These are phyloP conservation scores for Poecile atricapillus DNA, from an alignment of 2,113 vertebrate species.

Conservation along the genomic window DNA sequence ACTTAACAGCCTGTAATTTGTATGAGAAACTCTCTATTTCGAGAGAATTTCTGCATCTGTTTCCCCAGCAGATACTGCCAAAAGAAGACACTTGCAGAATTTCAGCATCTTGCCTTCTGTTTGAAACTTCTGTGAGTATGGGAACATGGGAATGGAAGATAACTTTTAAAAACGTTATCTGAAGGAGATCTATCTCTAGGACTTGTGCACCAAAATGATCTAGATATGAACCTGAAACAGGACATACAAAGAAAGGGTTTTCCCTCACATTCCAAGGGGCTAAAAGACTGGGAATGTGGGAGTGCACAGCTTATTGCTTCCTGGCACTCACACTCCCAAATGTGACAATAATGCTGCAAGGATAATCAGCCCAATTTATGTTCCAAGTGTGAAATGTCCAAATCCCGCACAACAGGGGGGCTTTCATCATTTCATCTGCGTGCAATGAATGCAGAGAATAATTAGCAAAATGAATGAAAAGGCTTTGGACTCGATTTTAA, in stretches of 20 bases:
- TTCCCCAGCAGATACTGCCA: not conserved
- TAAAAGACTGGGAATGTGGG: not conserved
- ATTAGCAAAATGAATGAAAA: constrained; percentile 46
- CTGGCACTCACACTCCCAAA: not conserved
- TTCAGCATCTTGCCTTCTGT: not conserved
- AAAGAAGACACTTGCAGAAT: not conserved
- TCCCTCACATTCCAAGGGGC: not conserved
- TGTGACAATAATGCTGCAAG: constrained; percentile 7
- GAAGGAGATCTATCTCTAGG: not conserved
- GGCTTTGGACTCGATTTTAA: constrained; percentile 42
- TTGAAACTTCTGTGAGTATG: not conserved
- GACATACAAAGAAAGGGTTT: not conserved
- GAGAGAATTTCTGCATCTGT: not conserved
- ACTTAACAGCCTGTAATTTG: not conserved
- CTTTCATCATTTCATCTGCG: constrained; percentile 57
- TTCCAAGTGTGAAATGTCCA: constrained; percentile 58
- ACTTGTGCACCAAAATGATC: not conserved
- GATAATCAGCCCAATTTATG: constrained; percentile 48
- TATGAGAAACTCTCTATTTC: not conserved
- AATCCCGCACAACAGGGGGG: constrained; percentile 8
- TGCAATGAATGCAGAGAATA: constrained; percentile 46
- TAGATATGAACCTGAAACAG: not conserved
- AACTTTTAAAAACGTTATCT: not conserved
- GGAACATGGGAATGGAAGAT: not conserved
- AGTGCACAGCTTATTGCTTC: constrained; percentile 18